phyloP scores from a whole-genome alignment of 2,797 vertebrate species.

The Sebastes dallii region DNA sequence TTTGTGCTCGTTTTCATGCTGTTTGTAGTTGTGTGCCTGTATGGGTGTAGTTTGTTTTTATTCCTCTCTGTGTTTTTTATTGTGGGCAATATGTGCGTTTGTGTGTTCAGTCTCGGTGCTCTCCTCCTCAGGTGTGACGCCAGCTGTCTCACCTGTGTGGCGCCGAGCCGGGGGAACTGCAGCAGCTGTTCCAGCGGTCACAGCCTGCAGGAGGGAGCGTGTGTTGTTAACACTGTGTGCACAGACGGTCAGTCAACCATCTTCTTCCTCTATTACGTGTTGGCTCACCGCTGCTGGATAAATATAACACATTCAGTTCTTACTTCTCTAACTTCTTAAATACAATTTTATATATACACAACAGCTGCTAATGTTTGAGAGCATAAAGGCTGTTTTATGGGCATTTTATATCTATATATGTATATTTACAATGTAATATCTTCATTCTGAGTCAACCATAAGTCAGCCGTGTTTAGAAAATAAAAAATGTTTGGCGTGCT shows the following conservation, averaged over 20 bases:
- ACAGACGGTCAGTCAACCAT: conserved; percentile 89
- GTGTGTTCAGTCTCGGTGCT: conserved; percentile 22
- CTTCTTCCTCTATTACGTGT: conserved; percentile 9
- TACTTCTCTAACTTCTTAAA: background rate
- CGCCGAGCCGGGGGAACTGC: conserved; percentile 88
- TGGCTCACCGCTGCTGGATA: conserved; percentile 9
- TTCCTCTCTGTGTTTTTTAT: background rate
- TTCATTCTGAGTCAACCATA: background rate
- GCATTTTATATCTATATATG: background rate
- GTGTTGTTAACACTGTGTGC: conserved; percentile 89
- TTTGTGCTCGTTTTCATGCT: conserved; percentile 26
- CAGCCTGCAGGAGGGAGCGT: conserved; percentile 86
- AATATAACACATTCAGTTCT: background rate
- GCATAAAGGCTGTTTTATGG: background rate
- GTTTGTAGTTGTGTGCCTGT: conserved; percentile 29
- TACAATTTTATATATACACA: background rate
- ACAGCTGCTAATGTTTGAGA: background rate
- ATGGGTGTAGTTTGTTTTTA: background rate
- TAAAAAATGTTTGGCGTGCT: background rate
- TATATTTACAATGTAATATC: background rate
- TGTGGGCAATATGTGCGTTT: conserved; percentile 10
- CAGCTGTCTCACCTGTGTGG: conserved; percentile 92
- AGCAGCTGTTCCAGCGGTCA: conserved; percentile 91
- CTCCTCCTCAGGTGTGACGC: conserved; percentile 87
- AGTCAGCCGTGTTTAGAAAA: background rate